Conservation (phyloP, 2,113 vertebrate species). For the Tachysurus fulvidraco region DNA sequence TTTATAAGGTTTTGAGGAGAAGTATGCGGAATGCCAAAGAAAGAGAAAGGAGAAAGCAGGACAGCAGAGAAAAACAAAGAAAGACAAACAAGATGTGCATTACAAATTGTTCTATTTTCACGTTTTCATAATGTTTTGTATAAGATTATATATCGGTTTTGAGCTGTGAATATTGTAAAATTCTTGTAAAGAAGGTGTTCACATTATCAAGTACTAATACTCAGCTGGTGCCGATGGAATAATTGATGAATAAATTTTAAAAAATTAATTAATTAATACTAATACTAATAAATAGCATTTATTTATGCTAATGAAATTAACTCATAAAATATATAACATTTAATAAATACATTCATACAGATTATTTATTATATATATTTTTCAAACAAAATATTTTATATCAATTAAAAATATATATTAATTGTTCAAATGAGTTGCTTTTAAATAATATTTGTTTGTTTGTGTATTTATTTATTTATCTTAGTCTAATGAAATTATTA, state of each 20-base stretch:
- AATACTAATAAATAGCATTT: no score
- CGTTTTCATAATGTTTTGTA: background rate
- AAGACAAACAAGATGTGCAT: background rate
- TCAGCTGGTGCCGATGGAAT: background rate
- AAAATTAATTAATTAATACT: no score
- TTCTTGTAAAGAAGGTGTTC: background rate
- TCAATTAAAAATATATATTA: no score
- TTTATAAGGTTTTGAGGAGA: conserved; percentile 1
- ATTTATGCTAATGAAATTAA: no score
- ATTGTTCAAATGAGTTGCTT: no score
- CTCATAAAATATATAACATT: no score
- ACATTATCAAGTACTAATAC: background rate
- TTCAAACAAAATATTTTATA: no score
- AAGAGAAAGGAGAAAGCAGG: background rate
- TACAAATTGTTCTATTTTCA: background rate
- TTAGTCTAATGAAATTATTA: background rate
- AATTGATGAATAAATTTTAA: background rate
- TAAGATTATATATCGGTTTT: background rate
- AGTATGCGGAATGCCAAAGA: background rate
- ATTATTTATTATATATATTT: no score
- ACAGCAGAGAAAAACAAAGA: background rate
- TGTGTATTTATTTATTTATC: background rate
- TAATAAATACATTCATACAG: no score
- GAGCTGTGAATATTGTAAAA: background rate
- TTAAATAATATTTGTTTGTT: background rate